Evolutionary conservation across 2,113 vertebrate species (phyloP), one percentile per base, ranked within the genome.

Genomic region (Perca schrenkii): DNA sequence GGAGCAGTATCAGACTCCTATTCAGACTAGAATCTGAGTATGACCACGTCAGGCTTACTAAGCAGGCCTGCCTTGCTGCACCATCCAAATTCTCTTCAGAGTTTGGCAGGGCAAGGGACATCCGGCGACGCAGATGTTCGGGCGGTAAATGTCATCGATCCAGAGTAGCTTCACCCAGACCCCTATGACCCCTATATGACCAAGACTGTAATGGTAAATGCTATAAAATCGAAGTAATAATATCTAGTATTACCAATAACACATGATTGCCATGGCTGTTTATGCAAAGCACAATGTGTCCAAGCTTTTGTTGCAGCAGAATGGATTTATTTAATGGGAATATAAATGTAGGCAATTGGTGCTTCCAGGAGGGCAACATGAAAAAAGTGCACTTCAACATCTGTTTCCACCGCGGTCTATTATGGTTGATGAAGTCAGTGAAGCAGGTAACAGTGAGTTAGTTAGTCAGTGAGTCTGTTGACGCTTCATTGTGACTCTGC

Each of bases 391-490:
- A 34, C 53, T 67, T 22, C 22, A 83, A 74, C 63, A 65, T 70
- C 74, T 75, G 75, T 50, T 58, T 72, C 69, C 40, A 34, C 13
- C 63, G 1, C 10, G 56, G 21, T 56, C 69, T 65, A 22, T 67
- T 28, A 31, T 6, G 63, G 31, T 15, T 81, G 49, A 80, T 78
- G 40, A 40, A n/a, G 28, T 75, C 50, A 28, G 25, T 62, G 72
- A 36, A 2, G 8, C 11, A 69, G 72, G 31, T 52, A 15, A 47
- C 16, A 47, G 31, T 43, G 40, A 43, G 40, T 15, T 17, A n/a
- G 66, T 63, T 62, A 40, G 69, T 83, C 67, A 14, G 57, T 4
- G 3, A 50, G 58, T 21, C 71, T 40, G 49, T 16, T 71, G 64
- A 80, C 57, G 54, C 43, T 66, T 40, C 61, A 46, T 28, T 58